phyloP scores from a whole-genome alignment of 2,888 invertebrate genomes.

The Thymelicus acteon region DNA sequence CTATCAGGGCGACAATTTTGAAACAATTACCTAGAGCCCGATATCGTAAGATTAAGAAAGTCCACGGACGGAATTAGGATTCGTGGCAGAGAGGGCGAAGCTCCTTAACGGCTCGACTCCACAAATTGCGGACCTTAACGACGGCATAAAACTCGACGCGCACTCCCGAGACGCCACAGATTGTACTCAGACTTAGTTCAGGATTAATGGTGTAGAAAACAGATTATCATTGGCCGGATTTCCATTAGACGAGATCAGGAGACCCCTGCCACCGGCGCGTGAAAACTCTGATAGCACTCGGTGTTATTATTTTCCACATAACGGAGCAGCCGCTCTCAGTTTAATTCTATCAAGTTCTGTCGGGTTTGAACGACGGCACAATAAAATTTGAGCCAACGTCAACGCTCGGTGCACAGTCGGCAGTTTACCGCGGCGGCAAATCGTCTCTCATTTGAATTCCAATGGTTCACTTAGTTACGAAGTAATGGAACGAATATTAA shows the following conservation, averaged over 20 bases:
- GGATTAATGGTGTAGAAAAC: slow-evolving; percentile 86
- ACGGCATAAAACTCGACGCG: slow-evolving; percentile 82
- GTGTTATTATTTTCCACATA: slow-evolving; percentile 84
- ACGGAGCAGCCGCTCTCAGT: slow-evolving; percentile 79
- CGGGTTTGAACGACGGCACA: slow-evolving; percentile 80
- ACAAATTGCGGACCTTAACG: slow-evolving; percentile 85
- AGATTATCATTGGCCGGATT: slow-evolving; percentile 85
- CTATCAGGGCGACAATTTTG: slow-evolving; percentile 75
- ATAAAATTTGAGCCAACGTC: slow-evolving; percentile 59
- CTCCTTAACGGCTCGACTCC: slow-evolving; percentile 82
- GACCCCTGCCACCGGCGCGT: slow-evolving; percentile 84
- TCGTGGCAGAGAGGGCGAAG: slow-evolving; percentile 73
- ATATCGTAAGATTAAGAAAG: slow-evolving; percentile 84
- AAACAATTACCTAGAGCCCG: slow-evolving; percentile 83
- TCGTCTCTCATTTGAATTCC: slow-evolving; percentile 9
- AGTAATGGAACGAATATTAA: slow-evolving; percentile 2
- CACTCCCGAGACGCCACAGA: slow-evolving; percentile 81
- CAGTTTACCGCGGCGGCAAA: slow-evolving; percentile 2
- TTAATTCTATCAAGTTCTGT: slow-evolving; percentile 84
- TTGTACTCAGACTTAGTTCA: slow-evolving; percentile 83
- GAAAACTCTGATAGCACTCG: slow-evolving; percentile 78
- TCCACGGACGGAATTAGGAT: slow-evolving; percentile 82
- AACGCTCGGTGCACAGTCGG: not conserved
- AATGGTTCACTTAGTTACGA: slow-evolving; percentile 4
- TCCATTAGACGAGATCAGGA: slow-evolving; percentile 67